Evolutionary conservation across 2,113 vertebrate genomes (phyloP).

Genomic region (Pelvicachromis taeniatus): DNA sequence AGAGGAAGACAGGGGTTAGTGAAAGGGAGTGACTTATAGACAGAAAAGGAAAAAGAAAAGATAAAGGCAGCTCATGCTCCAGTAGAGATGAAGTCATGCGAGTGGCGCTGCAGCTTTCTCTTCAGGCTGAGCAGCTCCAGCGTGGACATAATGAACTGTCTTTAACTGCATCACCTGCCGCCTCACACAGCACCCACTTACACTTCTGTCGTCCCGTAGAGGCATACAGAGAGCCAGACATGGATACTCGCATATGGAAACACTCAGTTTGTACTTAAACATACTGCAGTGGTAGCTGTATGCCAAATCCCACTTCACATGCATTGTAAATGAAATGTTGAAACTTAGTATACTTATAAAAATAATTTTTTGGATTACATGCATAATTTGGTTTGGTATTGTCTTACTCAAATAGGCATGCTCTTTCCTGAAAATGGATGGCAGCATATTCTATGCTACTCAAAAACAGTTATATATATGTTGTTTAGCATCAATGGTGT

Average conservation of each 20-base stretch:
- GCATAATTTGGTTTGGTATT: background rate
- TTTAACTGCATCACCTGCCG: conserved; percentile 44
- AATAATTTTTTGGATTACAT: background rate
- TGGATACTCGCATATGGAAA: background rate
- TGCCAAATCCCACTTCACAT: background rate
- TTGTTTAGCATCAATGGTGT: background rate
- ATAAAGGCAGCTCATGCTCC: conserved; percentile 34
- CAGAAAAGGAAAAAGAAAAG: background rate
- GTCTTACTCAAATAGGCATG: background rate
- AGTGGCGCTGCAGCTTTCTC: conserved; percentile 30
- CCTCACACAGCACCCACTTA: background rate
- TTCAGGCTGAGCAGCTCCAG: conserved; percentile 30
- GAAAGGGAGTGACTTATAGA: background rate
- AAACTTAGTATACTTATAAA: background rate
- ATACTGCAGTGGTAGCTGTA: background rate
- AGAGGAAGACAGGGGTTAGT: background rate
- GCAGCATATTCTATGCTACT: background rate
- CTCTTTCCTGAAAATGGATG: background rate
- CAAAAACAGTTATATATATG: background rate
- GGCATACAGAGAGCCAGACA: background rate
- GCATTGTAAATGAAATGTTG: background rate
- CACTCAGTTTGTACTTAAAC: background rate
- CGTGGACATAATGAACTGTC: conserved; percentile 20
- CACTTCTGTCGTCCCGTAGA: background rate
- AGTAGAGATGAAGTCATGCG: conserved; percentile 50